Percentiles rank a stretch among this genome's conserved stretches.
phyloP scores from a whole-genome alignment of 2,797 vertebrate species.

The Argyrosomus regius region DNA sequence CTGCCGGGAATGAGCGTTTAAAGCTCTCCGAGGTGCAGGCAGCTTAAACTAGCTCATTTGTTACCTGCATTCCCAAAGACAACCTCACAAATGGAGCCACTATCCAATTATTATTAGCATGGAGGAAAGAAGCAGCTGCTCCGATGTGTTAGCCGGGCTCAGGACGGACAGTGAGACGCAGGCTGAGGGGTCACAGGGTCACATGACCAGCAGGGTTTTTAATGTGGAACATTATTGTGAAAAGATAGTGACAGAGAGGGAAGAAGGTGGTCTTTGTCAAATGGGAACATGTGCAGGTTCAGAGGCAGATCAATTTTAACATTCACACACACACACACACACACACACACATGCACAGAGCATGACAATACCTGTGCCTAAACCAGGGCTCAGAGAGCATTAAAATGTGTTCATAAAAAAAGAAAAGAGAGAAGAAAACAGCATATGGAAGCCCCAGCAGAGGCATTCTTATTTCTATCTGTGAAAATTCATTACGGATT shows the following conservation, averaged over 20 bases:
- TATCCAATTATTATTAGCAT: conserved; percentile 69
- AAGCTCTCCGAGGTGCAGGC: conserved; percentile 70
- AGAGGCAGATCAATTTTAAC: conserved; percentile 26
- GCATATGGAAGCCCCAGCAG: conserved; percentile 71
- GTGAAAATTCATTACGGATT: conserved; percentile 72
- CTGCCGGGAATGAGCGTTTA: conserved; percentile 67
- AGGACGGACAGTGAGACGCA: not conserved
- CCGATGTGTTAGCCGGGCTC: conserved; percentile 22
- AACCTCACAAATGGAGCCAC: conserved; percentile 69
- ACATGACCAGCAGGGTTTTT: not conserved
- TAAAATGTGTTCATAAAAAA: conserved; percentile 46
- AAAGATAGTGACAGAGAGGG: not conserved
- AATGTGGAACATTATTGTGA: not conserved
- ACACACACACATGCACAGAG: conserved; percentile 1
- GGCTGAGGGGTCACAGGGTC: conserved; percentile 26
- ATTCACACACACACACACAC: conserved; percentile 11
- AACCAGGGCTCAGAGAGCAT: conserved; percentile 45
- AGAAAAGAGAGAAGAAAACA: conserved; percentile 23
- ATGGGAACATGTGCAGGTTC: conserved; percentile 32
- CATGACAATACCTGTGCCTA: conserved; percentile 43
- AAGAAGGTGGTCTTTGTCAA: conserved; percentile 4
- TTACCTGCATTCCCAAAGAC: conserved; percentile 71
- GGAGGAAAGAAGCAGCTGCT: conserved; percentile 51
- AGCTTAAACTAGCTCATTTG: conserved; percentile 78
- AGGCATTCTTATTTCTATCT: conserved; percentile 68